Percentiles rank a stretch among this genome's conserved stretches.
Evolutionary conservation across 2,888 invertebrate species (phyloP).

Genomic region (Beris chalybata): DNA sequence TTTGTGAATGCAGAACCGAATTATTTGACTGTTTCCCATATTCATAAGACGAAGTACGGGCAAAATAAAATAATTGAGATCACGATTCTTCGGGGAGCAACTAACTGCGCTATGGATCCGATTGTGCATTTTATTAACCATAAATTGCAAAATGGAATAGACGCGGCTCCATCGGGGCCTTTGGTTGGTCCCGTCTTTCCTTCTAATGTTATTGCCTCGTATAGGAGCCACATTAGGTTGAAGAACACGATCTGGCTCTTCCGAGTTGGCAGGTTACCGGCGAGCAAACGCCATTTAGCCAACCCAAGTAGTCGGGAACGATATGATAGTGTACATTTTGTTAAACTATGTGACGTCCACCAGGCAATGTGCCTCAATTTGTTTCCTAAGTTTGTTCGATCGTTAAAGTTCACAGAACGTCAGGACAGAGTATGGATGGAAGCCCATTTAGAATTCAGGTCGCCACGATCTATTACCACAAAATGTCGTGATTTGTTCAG

Average conservation of each 20-base stretch:
- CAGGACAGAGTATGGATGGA: not conserved
- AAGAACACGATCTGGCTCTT: conserved; percentile 7
- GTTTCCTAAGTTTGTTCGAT: conserved; percentile 27
- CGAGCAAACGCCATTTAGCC: no score
- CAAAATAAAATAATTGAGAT: conserved; percentile 28
- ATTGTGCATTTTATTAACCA: conserved; percentile 34
- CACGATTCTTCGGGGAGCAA: conserved; percentile 32
- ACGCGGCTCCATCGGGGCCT: no score
- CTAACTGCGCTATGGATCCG: conserved; percentile 17
- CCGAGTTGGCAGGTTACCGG: not conserved
- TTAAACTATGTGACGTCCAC: conserved; percentile 3
- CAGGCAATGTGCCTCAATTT: conserved; percentile 28
- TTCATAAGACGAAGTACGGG: not conserved
- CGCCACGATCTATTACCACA: conserved; percentile 28
- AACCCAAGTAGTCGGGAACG: not conserved
- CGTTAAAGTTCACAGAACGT: conserved; percentile 23
- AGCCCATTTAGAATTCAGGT: conserved; percentile 28
- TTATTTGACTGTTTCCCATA: conserved; percentile 9
- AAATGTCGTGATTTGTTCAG: conserved; percentile 31
- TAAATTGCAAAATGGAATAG: conserved; percentile 30
- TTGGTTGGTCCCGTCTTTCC: no score
- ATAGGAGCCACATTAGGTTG: not conserved
- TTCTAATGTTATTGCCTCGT: no score
- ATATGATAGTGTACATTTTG: conserved; percentile 24
- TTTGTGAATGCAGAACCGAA: not conserved